Evolutionary conservation across 2,797 vertebrate genomes (phyloP).

Genomic region (Atherinosoma microstoma): DNA sequence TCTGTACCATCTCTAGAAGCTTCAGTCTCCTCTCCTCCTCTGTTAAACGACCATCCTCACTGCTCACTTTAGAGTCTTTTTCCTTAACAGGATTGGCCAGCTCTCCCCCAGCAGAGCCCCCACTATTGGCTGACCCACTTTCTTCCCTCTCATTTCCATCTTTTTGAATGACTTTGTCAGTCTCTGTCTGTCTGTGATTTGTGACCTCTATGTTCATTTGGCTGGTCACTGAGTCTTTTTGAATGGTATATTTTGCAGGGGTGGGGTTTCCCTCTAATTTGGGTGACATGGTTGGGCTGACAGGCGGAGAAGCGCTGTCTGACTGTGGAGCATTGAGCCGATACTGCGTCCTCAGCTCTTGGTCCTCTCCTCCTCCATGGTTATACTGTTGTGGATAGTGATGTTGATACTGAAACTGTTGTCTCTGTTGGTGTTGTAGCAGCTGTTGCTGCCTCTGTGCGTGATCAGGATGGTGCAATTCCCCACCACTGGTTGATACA

Average conservation of each 20-base stretch:
- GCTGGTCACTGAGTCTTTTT: constrained; percentile 59
- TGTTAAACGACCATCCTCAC: constrained; percentile 37
- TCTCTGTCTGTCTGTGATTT: constrained; percentile 47
- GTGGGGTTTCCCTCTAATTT: constrained; percentile 21
- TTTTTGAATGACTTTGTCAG: constrained; percentile 42
- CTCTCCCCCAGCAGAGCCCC: constrained; percentile 29
- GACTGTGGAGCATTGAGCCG: constrained; percentile 64
- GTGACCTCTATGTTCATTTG: constrained; percentile 38
- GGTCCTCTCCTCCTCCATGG: constrained; percentile 21
- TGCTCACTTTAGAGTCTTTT: constrained; percentile 60
- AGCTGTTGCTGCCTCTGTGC: constrained; percentile 57
- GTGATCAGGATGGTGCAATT: constrained; percentile 45
- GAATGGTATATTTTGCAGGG: constrained; percentile 27
- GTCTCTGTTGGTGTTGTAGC: constrained; percentile 55
- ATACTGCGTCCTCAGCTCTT: constrained; percentile 59
- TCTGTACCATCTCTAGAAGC: constrained; percentile 65
- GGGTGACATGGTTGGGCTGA: constrained; percentile 39
- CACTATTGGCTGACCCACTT: constrained; percentile 48
- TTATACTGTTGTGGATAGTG: constrained; percentile 41
- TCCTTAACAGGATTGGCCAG: constrained; percentile 49
- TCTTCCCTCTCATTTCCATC: constrained; percentile 51
- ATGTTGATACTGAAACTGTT: constrained; percentile 46
- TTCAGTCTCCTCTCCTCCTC: constrained; percentile 66
- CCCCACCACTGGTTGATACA: constrained; percentile 22
- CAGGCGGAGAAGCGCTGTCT: constrained; percentile 50